Base-by-base conservation (phyloP, 2,113 vertebrate genomes). In the Coturnix japonica region DNA sequence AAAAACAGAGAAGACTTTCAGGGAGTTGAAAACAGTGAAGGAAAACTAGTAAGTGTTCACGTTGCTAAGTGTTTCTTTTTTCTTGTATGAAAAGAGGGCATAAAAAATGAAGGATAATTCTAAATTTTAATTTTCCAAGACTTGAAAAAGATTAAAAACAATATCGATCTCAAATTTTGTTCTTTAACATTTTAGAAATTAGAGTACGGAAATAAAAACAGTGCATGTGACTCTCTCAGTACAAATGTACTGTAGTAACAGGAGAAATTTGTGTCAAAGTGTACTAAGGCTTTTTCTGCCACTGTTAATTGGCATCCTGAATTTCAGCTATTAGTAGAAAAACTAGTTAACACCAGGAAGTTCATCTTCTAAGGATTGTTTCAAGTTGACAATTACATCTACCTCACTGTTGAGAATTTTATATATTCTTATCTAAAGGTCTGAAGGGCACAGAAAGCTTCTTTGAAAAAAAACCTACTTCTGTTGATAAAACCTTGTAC, bases 211-310 rank as follows among this genome's bases (percentile, higher is more conserved):
- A 51, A 81, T 37, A 69, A 28, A 5, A 3, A 11, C 15, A 79
- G 1, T 1, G 25, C 3, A 5, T 7, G 13, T 0, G 1, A 21
- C 9, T 44, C 9, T 44, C 49, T 16, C 51, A 28, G 26, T 53
- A 53, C 51, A 30, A 65, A 75, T 3, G 33, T 37, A 31, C n/a
- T 41, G n/a, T 33, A 53, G 28, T 22, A 74, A 76, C 7, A 1
- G 25, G 14, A 37, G 15, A 46, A 44, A 57, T 56, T 12, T 53
- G 16, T n/a, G 13, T 64, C 8, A 26, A 80, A 76, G 60, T 2
- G 1, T 39, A 33, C 25, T 60, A 25, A 11, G 23, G 14, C 18
- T 30, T 49, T 1, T 49, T 9, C 35, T 69, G n/a, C 25, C 25
- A n/a, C 33, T 76, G 65, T 65, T 71, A 20, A 20, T 5, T 57